Percentiles rank a stretch among this genome's conserved stretches.
Conservation (phyloP, 2,113 vertebrate species). For the Chaenogobius annularis region DNA sequence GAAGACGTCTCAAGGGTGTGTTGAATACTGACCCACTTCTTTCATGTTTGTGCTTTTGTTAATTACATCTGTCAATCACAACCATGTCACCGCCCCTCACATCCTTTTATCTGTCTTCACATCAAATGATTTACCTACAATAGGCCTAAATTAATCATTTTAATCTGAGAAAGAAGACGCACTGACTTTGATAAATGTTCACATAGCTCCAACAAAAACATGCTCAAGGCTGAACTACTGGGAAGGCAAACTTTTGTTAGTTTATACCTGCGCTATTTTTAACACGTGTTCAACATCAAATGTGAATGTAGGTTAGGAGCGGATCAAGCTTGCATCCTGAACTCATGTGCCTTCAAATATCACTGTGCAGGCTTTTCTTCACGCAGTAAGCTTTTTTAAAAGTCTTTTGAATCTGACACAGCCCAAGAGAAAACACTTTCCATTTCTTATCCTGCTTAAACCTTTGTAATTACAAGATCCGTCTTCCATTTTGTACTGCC, state of each 20-base stretch:
- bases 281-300: slow-evolving; percentile 2
- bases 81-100: not conserved
- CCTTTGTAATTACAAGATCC: not conserved
- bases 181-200: not conserved
- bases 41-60: not conserved
- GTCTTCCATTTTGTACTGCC: not conserved
- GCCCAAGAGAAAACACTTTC: not conserved
- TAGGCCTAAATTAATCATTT: not conserved
- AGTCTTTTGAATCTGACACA: not conserved
- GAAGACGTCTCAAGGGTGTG: not conserved
- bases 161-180: not conserved
- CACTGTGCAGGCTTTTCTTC: not conserved
- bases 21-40: not conserved
- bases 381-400: not conserved
- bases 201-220: not conserved
- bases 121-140: not conserved
- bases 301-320: slow-evolving; percentile 7
- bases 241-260: slow-evolving; percentile 8
- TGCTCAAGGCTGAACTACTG: not conserved
- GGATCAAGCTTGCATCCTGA: not conserved
- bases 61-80: not conserved
- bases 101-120: not conserved
- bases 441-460: not conserved
- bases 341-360: not conserved
- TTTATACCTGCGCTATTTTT: slow-evolving; percentile 9